A percentile compares a stretch with the other conserved stretches of the same genome.
Evolutionary conservation across 2,113 vertebrate genomes (phyloP).

Genomic region (Shinisaurus crocodilurus): DNA sequence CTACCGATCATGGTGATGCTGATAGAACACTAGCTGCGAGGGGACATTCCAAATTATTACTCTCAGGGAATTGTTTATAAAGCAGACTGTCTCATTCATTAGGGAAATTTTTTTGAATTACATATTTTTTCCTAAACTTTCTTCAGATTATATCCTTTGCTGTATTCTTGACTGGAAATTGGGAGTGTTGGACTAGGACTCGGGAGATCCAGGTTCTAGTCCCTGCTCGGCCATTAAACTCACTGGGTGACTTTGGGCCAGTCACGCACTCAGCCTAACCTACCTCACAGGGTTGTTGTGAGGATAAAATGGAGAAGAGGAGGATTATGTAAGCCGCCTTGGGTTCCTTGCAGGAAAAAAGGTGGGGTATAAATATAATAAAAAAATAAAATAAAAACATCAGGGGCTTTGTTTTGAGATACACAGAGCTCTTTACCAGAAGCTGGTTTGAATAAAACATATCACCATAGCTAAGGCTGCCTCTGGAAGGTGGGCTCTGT

Average conservation of each 20-base stretch:
- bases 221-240: no score
- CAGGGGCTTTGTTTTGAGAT: not conserved
- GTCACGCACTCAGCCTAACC: no score
- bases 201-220: no score
- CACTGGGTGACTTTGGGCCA: no score
- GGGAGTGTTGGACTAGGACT: no score
- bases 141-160: not conserved
- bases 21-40: conserved; percentile 58
- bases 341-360: no score
- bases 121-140: not conserved
- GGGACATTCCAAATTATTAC: conserved; percentile 50
- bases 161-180: not conserved
- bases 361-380: no score
- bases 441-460: not conserved
- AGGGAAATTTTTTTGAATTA: conserved; percentile 45
- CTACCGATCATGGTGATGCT: no score
- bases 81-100: conserved; percentile 21
- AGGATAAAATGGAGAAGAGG: no score
- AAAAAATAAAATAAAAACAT: not conserved
- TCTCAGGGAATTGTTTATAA: conserved; percentile 50
- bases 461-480: not conserved
- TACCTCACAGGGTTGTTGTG: no score
- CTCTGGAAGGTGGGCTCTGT: not conserved
- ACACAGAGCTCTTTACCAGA: not conserved
- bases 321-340: no score